Base-by-base conservation (phyloP, 2,888 invertebrate species). In the Protodeltote pygarga region DNA sequence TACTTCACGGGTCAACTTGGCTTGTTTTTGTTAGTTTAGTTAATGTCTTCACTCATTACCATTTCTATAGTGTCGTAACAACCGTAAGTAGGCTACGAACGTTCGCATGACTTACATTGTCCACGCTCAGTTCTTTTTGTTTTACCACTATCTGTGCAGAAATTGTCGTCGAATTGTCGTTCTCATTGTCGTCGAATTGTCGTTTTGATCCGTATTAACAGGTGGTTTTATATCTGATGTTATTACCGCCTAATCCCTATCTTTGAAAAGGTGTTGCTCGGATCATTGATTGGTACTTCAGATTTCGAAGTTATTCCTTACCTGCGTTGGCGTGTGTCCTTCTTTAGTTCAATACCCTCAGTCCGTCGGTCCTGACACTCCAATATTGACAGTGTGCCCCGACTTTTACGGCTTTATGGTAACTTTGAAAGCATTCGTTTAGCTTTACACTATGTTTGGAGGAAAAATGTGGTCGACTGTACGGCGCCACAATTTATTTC, bases 321-420 rank as follows among this genome's bases (percentile, higher is more conserved):
- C 80, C 78, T 80, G 58, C 65, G 48, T 67, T 64, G 68, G 71
- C 60, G 62, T 68, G 70, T 60, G 73, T 61, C 71, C 60, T 64
- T 51, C 58, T 62, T 52, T 58, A 65, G 88, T 83, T 85, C 85
- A 77, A 76, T 83, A 80, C 73, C 82, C 85, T 66, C 63, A 44
- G 48, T 57, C 53, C 44, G 52, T 54, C 42, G 59, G 59, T 59
- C 51, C 65, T 59, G 55, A 66, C 67, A 57, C 57, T 66, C 75
- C 71, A 78, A 79, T 83, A 84, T 85, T 85, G 83, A 82, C 85
- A 81, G 62, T 75, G 65, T 64, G 50, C 71, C 53, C 65, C 61
- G 63, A 75, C 72, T 62, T 83, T 83, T 81, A 84, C 69, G 76
- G 66, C 60, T 71, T 64, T 67, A 71, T 61, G 69, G 66, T 57